These are phyloP conservation scores for Pelodytes ibericus DNA, from an alignment of 2,797 vertebrate genomes.

Conservation along the genomic window DNA sequence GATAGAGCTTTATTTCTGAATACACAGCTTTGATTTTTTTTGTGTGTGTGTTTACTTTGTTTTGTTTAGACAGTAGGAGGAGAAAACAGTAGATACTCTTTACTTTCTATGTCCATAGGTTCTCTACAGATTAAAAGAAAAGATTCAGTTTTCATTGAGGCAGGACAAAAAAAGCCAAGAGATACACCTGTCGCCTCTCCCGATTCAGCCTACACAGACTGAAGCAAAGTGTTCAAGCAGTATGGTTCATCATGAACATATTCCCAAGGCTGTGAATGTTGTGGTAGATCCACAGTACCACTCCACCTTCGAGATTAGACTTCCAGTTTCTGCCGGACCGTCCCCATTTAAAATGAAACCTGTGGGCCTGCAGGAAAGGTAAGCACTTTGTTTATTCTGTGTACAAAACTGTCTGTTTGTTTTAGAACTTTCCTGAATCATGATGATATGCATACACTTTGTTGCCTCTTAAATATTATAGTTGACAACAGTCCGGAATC, in stretches of 20 bases:
- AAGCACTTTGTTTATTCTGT: too few species aligned
- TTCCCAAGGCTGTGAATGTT: slow-evolving; percentile 74
- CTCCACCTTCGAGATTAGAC: slow-evolving; percentile 78
- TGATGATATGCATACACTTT: too few species aligned
- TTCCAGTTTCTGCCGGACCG: slow-evolving; percentile 73
- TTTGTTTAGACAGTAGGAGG: slow-evolving; percentile 48
- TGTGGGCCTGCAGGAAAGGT: slow-evolving; percentile 93
- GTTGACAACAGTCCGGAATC: too few species aligned
- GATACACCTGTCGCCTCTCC: slow-evolving; percentile 76
- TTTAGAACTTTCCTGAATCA: too few species aligned
- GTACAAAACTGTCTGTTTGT: too few species aligned
- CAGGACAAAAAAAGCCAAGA: slow-evolving; percentile 85
- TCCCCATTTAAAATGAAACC: slow-evolving; percentile 97
- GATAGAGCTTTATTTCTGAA: slow-evolving; percentile 50
- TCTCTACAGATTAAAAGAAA: slow-evolving; percentile 90
- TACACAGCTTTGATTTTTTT: slow-evolving; percentile 31
- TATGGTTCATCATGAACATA: slow-evolving; percentile 87
- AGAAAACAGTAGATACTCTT: slow-evolving; percentile 49
- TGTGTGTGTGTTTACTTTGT: slow-evolving; percentile 29
- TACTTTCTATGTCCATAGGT: slow-evolving; percentile 76
- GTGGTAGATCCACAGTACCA: slow-evolving; percentile 72
- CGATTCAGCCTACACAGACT: slow-evolving; percentile 69
- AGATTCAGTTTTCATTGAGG: slow-evolving; percentile 82
- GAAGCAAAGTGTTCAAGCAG: slow-evolving; percentile 76
- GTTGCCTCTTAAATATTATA: too few species aligned